Evolutionary conservation across 2,888 invertebrate genomes (phyloP).

Genomic region (Petrolisthes cinctipes): DNA sequence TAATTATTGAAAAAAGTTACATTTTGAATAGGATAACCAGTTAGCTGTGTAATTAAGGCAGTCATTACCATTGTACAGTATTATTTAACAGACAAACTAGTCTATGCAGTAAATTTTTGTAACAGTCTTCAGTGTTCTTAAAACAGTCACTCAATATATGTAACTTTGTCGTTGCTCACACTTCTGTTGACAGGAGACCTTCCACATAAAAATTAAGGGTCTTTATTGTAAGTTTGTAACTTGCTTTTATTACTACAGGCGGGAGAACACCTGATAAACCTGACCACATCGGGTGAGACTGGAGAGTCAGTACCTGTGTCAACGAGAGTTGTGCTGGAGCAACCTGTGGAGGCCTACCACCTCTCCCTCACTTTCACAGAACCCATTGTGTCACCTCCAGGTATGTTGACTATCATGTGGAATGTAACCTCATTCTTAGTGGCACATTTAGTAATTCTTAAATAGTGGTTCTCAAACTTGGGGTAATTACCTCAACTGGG

Average conservation of each 20-base stretch:
- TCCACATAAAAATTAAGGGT: no score
- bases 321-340: background rate
- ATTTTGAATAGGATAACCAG: no score
- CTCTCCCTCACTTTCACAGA: background rate
- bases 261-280: background rate
- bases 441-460: background rate
- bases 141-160: background rate
- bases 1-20: no score
- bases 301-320: background rate
- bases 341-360: conserved; percentile 5
- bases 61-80: no score
- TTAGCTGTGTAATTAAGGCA: no score
- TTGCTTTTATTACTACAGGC: background rate
- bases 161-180: no score
- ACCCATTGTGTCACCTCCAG: background rate
- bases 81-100: no score
- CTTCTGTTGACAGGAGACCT: no score
- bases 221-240: background rate
- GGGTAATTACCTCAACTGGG: background rate
- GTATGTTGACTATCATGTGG: background rate
- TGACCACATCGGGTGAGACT: conserved; percentile 2
- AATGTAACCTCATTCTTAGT: background rate
- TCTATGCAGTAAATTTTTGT: background rate
- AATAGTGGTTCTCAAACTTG: background rate
- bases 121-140: background rate